Evolutionary conservation across 2,888 invertebrate genomes (phyloP).

Genomic region (Synanthedon formicaeformis): DNA sequence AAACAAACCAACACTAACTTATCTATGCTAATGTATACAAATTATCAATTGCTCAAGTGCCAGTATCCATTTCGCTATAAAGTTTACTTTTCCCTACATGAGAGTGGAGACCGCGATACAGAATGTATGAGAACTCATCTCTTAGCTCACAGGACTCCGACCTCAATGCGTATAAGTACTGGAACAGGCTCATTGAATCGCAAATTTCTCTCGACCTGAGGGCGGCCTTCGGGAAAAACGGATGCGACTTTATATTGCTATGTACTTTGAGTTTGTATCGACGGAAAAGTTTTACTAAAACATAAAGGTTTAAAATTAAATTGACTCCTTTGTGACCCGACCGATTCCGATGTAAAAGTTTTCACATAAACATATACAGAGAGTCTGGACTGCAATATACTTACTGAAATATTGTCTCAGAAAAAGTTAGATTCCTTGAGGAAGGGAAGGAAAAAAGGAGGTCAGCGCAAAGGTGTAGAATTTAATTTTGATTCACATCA

Average conservation of each 20-base stretch:
- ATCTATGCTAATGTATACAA: neutral
- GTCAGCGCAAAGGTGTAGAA: too few relatives aligned
- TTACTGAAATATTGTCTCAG: too few relatives aligned
- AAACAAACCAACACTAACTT: neutral
- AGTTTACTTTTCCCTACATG: neutral
- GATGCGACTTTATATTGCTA: neutral
- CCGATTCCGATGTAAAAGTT: too few relatives aligned
- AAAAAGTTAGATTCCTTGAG: too few relatives aligned
- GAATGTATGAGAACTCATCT: neutral
- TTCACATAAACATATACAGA: too few relatives aligned
- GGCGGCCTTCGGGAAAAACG: constrained; percentile 8
- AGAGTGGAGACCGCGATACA: neutral
- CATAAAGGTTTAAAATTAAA: too few relatives aligned
- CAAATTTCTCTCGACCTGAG: constrained; percentile 23
- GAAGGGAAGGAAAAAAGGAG: too few relatives aligned
- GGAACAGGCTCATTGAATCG: constrained; percentile 30
- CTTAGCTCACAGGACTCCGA: neutral
- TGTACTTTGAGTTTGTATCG: neutral
- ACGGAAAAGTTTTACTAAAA: too few relatives aligned
- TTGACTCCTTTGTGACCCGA: too few relatives aligned
- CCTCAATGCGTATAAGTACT: neutral
- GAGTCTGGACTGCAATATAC: too few relatives aligned
- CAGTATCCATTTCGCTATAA: neutral
- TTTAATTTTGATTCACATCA: too few relatives aligned
- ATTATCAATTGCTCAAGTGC: neutral